These are phyloP conservation scores for Corythucha ciliata DNA, from an alignment of 2,888 invertebrate genomes.

Conservation along the genomic window DNA sequence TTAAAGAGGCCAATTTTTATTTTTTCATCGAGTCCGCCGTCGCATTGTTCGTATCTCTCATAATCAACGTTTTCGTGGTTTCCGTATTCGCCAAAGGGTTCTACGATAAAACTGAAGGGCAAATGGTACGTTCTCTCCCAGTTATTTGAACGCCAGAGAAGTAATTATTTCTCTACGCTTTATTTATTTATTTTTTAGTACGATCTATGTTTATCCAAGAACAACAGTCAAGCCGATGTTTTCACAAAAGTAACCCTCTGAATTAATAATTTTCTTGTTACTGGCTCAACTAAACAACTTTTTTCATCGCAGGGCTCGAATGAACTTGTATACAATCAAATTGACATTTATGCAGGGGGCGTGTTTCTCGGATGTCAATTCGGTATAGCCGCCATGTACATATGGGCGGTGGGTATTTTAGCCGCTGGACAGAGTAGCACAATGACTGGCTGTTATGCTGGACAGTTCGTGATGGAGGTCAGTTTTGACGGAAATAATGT, in stretches of 20 bases:
- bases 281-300: too few species aligned
- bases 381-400: conserved; percentile 66
- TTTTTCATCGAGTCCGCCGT: conserved; percentile 68
- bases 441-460: conserved; percentile 76
- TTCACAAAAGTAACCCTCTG: conserved; percentile 43
- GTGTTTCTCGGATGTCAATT: conserved; percentile 67
- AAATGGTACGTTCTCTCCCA: conserved; percentile 59
- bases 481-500: neutral
- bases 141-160: neutral
- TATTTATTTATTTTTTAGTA: conserved; percentile 34
- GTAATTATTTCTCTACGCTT: neutral
- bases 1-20: conserved; percentile 77
- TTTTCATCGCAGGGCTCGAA: conserved; percentile 44
- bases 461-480: conserved; percentile 76
- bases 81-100: conserved; percentile 79
- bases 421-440: conserved; percentile 77
- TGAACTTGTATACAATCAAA: conserved; percentile 45
- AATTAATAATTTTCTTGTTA: too few species aligned
- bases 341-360: conserved; percentile 64
- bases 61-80: conserved; percentile 83
- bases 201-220: conserved; percentile 39
- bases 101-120: conserved; percentile 57
- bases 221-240: conserved; percentile 40
- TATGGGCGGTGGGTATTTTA: conserved; percentile 73
- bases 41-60: conserved; percentile 71